Percentiles rank a stretch among this genome's conserved stretches.
Evolutionary conservation across 1,140 invertebrate species (phyloP).

Genomic region (Meloidogyne floridensis): DNA sequence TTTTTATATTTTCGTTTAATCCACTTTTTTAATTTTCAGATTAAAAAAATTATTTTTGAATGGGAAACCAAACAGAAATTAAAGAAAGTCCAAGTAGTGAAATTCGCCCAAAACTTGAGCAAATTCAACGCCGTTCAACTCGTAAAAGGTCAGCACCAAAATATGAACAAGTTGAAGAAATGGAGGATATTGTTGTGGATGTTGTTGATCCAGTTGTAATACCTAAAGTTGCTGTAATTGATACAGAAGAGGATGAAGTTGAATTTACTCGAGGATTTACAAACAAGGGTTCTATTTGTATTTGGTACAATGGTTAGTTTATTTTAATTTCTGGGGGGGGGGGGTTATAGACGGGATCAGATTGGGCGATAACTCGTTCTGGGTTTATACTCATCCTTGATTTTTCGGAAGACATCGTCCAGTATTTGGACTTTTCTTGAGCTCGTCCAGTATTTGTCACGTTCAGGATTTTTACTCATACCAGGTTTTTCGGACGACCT

Average conservation of each 20-base stretch:
- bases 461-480: no score
- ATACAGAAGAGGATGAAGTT: neutral
- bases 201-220: neutral
- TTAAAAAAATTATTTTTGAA: neutral
- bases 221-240: neutral
- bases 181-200: neutral
- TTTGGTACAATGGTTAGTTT: slow-evolving; percentile 11
- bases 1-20: neutral
- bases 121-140: neutral
- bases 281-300: neutral
- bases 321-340: neutral
- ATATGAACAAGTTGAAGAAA: neutral
- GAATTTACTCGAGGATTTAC: slow-evolving; percentile 12
- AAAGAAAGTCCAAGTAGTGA: neutral
- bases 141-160: neutral
- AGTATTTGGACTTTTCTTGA: no score
- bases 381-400: no score
- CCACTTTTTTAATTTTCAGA: neutral
- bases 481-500: no score
- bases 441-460: no score
- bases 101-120: neutral
- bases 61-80: neutral
- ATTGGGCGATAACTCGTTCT: no score
- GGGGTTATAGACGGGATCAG: no score
- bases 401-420: no score